phyloP scores from a whole-genome alignment of 1,140 invertebrate genomes.

The Subanguina moxae region DNA sequence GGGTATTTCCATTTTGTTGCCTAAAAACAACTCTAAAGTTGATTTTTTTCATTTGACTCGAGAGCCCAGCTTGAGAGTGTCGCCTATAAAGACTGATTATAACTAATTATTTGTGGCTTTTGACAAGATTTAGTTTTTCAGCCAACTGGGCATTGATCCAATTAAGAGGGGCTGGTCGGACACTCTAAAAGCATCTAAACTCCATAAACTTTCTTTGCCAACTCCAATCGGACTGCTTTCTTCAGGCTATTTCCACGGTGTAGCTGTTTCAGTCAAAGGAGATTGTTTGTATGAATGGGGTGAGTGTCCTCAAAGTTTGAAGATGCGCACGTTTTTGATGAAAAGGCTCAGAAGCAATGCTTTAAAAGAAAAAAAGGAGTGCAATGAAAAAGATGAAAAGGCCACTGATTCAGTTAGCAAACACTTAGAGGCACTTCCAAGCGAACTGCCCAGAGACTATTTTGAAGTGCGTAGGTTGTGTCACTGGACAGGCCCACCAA shows the following conservation, averaged over 20 bases:
- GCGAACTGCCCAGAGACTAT: slow-evolving; percentile 19
- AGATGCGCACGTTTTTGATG: slow-evolving; percentile 25
- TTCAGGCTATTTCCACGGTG: slow-evolving; percentile 38
- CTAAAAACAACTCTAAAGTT: no score
- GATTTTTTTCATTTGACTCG: no score
- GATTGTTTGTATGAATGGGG: slow-evolving; percentile 38
- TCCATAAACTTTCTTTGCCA: slow-evolving; percentile 25
- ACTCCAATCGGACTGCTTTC: slow-evolving; percentile 30
- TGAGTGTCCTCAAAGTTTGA: slow-evolving; percentile 40
- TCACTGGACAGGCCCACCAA: slow-evolving; percentile 20
- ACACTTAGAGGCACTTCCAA: background rate
- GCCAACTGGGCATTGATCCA: slow-evolving; percentile 29
- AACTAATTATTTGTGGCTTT: background rate
- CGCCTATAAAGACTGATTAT: no score
- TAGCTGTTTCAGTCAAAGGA: slow-evolving; percentile 24
- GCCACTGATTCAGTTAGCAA: slow-evolving; percentile 4
- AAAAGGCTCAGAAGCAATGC: slow-evolving; percentile 21
- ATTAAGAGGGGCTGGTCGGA: no score
- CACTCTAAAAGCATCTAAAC: slow-evolving; percentile 9
- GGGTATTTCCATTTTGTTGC: no score
- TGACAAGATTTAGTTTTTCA: background rate
- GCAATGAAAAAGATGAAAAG: slow-evolving; percentile 1
- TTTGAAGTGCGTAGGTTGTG: slow-evolving; percentile 27
- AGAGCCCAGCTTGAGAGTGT: no score
- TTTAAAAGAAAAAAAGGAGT: background rate